Evolutionary conservation across 2,113 vertebrate genomes (phyloP).

Genomic region (Recurvirostra avosetta): DNA sequence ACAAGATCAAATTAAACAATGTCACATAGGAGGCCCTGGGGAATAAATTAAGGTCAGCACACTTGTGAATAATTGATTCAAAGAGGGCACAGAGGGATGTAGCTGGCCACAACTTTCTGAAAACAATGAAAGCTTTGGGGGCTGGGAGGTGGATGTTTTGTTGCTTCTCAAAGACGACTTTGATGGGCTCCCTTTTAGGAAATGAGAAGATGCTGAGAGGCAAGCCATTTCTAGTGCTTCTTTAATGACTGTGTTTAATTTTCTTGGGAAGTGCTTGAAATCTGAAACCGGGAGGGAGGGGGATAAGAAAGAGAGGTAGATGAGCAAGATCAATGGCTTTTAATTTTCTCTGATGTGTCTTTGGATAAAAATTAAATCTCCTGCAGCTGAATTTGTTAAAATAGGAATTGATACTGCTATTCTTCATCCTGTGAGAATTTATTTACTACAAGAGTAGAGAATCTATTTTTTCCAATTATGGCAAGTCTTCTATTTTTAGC

Average conservation of each 20-base stretch:
- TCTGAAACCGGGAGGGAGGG: neutral
- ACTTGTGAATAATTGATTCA: neutral
- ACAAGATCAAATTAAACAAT: neutral
- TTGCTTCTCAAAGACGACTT: neutral
- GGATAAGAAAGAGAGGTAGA: neutral
- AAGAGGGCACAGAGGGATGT: neutral
- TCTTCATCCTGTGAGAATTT: neutral
- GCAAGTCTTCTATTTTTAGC: neutral
- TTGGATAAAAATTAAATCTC: conserved; percentile 37
- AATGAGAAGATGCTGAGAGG: neutral
- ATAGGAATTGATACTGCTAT: conserved; percentile 22
- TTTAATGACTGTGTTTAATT: neutral
- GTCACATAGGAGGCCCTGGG: neutral
- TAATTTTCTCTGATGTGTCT: conserved; percentile 50
- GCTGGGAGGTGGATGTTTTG: neutral
- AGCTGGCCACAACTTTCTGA: neutral
- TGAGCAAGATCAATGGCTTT: conserved; percentile 38
- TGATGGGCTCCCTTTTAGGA: neutral
- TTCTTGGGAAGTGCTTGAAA: neutral
- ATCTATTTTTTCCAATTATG: neutral
- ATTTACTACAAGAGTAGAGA: conserved; percentile 5
- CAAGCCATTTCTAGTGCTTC: neutral
- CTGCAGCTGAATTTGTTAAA: neutral
- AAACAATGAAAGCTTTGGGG: neutral
- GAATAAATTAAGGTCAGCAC: neutral